Base-by-base conservation (phyloP, 2,797 vertebrate genomes). In the Sebastes taczanowskii region DNA sequence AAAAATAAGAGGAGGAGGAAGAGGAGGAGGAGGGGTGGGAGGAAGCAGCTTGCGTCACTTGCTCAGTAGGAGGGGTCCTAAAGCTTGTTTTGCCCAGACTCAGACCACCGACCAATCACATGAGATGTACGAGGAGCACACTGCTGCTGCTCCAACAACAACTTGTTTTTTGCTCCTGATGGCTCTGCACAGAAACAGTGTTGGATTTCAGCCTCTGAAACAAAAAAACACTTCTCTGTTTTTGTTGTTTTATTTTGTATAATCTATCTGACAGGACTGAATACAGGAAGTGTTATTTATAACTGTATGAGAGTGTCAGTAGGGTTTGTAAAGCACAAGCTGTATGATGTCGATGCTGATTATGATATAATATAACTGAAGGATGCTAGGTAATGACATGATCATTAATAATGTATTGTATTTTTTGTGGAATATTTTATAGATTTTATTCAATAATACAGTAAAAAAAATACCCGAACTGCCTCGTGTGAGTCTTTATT, bases 401-500 rank as follows among this genome's bases (percentile, higher is more conserved):
- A 81, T 80, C 7, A 80, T 82, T 79, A 56, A 81, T 85, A 69
- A 88, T 84, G 87, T 90, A 88, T 88, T 92, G 78, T 88, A 86
- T 90, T 90, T 80, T 91, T 82, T 82, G 87, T 89, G 89, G 29
- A 88, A 82, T 86, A 87, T 93, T 93, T 94, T 91, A 90, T 90
- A 90, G 83, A 87, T 90, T 92, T 88, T 89, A 86, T 93, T 89
- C 56, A 83, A 85, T 78, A 80, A 88, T 88, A 92, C 53, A 86
- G 83, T 83, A 81, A 83, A 84, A 87, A 74, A 84, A 87, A 72
- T 22, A 38, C 42, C 22, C 4, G 2, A 2, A 78, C 11, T 59
- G 13, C 13, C 20, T 32, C 34, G 56, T 81, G 62, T 78, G 74
- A 8, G 42, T 87, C 53, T 78, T 81, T 20, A 9, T 79, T 83